Percentiles rank a stretch among this genome's conserved stretches.
Conservation (phyloP, 30 jellyfish, hydroid and myxozoan genomes). For the Hydractinia symbiolongicarpus region DNA sequence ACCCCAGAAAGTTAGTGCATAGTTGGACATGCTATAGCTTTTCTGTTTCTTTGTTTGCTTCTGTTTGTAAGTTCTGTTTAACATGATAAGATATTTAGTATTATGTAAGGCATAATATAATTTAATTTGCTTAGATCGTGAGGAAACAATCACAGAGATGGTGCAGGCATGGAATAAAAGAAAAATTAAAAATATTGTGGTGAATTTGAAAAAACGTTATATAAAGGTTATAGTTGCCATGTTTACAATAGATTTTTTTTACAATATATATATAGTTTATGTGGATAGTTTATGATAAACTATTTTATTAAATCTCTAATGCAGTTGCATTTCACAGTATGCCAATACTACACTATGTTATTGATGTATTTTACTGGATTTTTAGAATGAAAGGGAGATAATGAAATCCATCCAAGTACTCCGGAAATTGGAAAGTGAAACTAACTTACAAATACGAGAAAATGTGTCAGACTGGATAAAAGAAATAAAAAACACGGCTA, state of each 20-base stretch:
- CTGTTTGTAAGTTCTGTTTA: too few species aligned
- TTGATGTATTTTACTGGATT: too few species aligned
- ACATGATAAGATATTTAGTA: too few species aligned
- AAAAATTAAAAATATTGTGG: slow-evolving; percentile 19
- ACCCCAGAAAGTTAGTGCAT: background rate
- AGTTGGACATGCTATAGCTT: too few species aligned
- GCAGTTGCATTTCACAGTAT: too few species aligned
- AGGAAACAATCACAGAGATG: slow-evolving; percentile 32
- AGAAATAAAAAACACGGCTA: slow-evolving; percentile 1
- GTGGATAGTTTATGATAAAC: too few species aligned
- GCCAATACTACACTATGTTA: too few species aligned
- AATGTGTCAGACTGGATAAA: background rate
- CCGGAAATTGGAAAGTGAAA: background rate
- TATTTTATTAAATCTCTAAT: too few species aligned
- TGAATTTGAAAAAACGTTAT: background rate
- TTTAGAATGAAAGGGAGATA: background rate
- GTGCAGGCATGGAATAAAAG: slow-evolving; percentile 33
- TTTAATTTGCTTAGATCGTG: slow-evolving; percentile 32
- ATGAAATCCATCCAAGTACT: background rate
- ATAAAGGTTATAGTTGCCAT: background rate
- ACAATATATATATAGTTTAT: background rate
- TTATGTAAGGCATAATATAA: background rate
- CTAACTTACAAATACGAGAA: background rate
- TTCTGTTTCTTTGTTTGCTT: too few species aligned
- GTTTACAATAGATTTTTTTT: background rate